Conservation (phyloP, 2,888 invertebrate species). For the Hydropsyche betteni region DNA sequence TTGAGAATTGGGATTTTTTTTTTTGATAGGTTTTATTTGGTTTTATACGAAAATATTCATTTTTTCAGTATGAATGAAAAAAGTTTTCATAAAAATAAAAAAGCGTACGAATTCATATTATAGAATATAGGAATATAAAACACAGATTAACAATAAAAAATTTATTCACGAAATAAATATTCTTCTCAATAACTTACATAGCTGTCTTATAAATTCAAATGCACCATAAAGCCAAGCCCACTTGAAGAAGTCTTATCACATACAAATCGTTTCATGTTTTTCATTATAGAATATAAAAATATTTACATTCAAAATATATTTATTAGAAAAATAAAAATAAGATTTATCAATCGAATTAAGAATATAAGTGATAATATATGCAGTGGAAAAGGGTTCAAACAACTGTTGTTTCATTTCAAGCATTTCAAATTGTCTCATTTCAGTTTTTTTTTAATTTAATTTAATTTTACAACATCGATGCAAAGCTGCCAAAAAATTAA, state of each 20-base stretch:
- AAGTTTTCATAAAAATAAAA: too few relatives aligned
- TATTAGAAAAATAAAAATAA: neutral
- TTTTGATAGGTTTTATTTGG: too few relatives aligned
- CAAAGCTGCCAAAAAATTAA: too few relatives aligned
- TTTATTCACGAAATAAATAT: conserved; percentile 5
- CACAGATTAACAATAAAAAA: conserved; percentile 1
- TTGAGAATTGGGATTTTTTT: too few relatives aligned
- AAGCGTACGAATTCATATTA: too few relatives aligned
- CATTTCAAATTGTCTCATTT: too few relatives aligned
- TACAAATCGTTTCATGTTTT: conserved; percentile 6
- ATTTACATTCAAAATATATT: conserved; percentile 1
- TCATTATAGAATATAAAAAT: conserved; percentile 11
- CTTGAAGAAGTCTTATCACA: conserved; percentile 14
- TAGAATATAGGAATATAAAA: neutral
- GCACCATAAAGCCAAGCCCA: conserved; percentile 16
- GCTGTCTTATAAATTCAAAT: conserved; percentile 1
- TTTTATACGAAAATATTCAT: too few relatives aligned
- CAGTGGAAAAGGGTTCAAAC: neutral
- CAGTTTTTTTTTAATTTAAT: too few relatives aligned
- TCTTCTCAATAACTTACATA: conserved; percentile 1
- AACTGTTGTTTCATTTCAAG: neutral
- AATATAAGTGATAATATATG: neutral
- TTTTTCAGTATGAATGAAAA: too few relatives aligned
- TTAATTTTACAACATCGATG: too few relatives aligned
- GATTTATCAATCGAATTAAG: too few relatives aligned